phyloP scores from a whole-genome alignment of 2,888 invertebrate genomes.

The Drosophila nigricruria region DNA sequence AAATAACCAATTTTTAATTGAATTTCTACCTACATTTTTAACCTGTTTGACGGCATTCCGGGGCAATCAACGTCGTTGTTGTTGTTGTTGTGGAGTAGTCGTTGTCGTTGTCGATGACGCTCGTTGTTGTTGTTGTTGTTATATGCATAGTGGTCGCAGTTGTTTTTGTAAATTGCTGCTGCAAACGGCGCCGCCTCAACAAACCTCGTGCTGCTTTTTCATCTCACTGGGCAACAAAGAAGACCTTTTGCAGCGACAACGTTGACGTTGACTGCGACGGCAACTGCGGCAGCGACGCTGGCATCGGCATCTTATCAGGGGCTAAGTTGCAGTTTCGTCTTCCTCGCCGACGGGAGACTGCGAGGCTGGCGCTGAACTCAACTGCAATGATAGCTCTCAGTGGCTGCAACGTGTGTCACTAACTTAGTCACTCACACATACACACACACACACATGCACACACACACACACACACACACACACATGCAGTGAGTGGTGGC shows the following conservation, averaged over 20 bases:
- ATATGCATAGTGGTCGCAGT: slow-evolving; percentile 62
- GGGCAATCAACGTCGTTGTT: slow-evolving; percentile 80
- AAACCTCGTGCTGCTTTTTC: slow-evolving; percentile 76
- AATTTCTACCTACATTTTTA: slow-evolving; percentile 84
- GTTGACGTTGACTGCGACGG: slow-evolving; percentile 3
- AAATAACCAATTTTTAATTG: slow-evolving; percentile 84
- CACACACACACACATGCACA: slow-evolving; percentile 18
- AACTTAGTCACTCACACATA: slow-evolving; percentile 54
- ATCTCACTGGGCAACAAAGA: slow-evolving; percentile 70
- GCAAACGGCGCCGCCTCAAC: slow-evolving; percentile 74
- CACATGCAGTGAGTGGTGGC: slow-evolving; percentile 17
- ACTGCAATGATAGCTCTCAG: slow-evolving; percentile 60
- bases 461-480: background rate
- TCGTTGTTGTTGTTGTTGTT: slow-evolving; percentile 52
- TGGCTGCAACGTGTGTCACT: slow-evolving; percentile 59
- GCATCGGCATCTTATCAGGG: slow-evolving; percentile 69
- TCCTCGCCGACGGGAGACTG: slow-evolving; percentile 49
- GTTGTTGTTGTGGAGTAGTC: slow-evolving; percentile 65
- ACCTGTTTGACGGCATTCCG: slow-evolving; percentile 84
- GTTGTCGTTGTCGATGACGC: slow-evolving; percentile 74
- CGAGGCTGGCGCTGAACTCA: slow-evolving; percentile 62
- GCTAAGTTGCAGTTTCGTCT: slow-evolving; percentile 56
- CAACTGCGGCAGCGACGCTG: slow-evolving; percentile 6
- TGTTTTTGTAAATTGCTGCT: slow-evolving; percentile 75
- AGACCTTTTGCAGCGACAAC: slow-evolving; percentile 69